Base-by-base conservation (phyloP, 1,140 invertebrate genomes). In the Nylanderia fulva region DNA sequence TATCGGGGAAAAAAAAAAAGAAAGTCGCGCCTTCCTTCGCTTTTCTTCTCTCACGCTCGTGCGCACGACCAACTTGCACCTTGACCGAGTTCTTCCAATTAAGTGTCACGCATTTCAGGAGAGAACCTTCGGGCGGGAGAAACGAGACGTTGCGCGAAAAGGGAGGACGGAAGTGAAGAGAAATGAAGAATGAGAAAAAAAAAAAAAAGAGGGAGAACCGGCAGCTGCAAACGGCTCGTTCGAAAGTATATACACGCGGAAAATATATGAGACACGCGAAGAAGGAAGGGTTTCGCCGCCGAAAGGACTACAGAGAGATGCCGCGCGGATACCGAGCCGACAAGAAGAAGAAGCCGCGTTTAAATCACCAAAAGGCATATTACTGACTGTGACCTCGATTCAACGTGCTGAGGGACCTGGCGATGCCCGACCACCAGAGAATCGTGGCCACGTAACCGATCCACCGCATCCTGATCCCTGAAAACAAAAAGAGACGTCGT, bases 311-410 rank as follows among this genome's bases (percentile, higher is more conserved):
- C n/a, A 52, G 18, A 74, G 71, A 61, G 71, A 21, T 39, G 52
- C 13, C 54, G 58, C 69, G 33, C 7, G 52, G 33, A 79, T 86
- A 85, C 74, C 63, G 79, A 86, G 82, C 74, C 63, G 79, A 86
- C 76, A 75, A 60, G n/a, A 29, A 52, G 54, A n/a, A n/a, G n/a
- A n/a, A n/a, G n/a, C n/a, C 71, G 83, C 27, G 68, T 54, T 82
- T 74, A 77, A 89, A 86, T 66, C 87, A 89, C 75, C 88, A 85
- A 86, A 90, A 89, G 85, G 75, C 76, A 72, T 89, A 89, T 89
- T 93, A 94, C 92, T 93, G 88, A 93, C 92, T 94, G 93, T 94
- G 92, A 94, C 94, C 94, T 95, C 94, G 94, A 94, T 94, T 95
- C 90, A 94, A 92, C 80, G 94, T 93, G 90, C 93, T 94, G 91